Evolutionary conservation across 2,113 vertebrate species (phyloP).

Genomic region (Pampusana beccarii): DNA sequence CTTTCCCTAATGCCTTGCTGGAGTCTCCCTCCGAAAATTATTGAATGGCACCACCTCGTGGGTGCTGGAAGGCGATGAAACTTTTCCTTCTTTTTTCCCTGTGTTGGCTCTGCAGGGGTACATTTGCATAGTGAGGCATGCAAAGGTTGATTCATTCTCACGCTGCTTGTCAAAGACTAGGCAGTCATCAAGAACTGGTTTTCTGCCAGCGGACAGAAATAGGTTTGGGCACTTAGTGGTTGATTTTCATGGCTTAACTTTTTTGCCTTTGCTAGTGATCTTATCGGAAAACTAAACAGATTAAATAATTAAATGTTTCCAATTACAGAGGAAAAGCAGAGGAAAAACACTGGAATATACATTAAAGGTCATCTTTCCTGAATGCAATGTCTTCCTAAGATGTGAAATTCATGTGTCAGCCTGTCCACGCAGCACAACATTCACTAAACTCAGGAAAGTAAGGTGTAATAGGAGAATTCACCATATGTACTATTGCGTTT

Average conservation of each 20-base stretch:
- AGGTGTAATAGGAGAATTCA: background rate
- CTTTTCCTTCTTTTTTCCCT: background rate
- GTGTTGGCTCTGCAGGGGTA: too few relatives aligned
- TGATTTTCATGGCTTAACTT: background rate
- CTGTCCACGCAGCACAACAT: background rate
- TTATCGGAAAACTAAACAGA: background rate
- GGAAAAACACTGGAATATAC: background rate
- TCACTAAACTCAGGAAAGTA: background rate
- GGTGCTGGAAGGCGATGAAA: background rate
- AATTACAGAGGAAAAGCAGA: background rate
- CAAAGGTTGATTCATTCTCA: background rate
- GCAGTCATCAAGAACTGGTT: background rate
- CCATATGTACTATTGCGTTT: background rate
- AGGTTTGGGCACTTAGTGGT: background rate
- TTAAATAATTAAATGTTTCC: background rate
- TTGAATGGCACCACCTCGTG: slow-evolving; percentile 62
- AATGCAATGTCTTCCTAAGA: background rate
- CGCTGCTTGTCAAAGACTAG: background rate
- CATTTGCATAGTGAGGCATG: background rate
- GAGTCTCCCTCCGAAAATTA: background rate
- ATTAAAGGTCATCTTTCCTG: background rate
- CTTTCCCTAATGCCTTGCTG: background rate
- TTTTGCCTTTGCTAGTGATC: background rate
- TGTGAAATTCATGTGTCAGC: background rate
- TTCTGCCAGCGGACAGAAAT: background rate